These are phyloP conservation scores for Leptinotarsa lineolata DNA, from an alignment of 1,140 invertebrate species.

Conservation along the genomic window DNA sequence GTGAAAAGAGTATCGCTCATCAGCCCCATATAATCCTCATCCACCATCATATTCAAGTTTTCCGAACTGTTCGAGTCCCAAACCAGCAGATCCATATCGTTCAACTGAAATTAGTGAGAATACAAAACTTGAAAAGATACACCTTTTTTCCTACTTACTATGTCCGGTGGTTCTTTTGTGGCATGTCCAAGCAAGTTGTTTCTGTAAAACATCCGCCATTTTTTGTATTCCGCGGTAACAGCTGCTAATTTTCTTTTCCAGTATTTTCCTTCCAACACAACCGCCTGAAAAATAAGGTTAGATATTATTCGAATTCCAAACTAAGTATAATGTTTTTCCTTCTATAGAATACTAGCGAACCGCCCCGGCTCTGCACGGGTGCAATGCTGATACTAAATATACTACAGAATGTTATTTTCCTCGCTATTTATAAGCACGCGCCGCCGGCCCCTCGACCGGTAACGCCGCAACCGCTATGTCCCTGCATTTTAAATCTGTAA, in stretches of 20 bases:
- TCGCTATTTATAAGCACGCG: too few species aligned
- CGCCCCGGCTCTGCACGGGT: too few species aligned
- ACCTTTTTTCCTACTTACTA: constrained; percentile 61
- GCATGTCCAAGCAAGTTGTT: constrained; percentile 78
- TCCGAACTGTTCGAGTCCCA: constrained; percentile 70
- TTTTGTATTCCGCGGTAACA: constrained; percentile 98
- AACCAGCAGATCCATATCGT: constrained; percentile 78
- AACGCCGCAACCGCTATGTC: too few species aligned
- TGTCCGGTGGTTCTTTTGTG: constrained; percentile 74
- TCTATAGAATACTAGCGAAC: too few species aligned
- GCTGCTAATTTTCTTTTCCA: constrained; percentile 97
- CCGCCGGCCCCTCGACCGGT: too few species aligned
- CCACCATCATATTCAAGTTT: constrained; percentile 77
- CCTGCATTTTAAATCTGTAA: too few species aligned
- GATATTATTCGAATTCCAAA: too few species aligned
- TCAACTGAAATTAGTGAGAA: constrained; percentile 62
- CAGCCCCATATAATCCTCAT: constrained; percentile 87
- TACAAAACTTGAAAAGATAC: too few species aligned
- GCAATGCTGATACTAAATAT: too few species aligned
- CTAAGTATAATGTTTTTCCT: too few species aligned
- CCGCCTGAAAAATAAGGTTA: constrained; percentile 67
- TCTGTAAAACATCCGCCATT: constrained; percentile 96
- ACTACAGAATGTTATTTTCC: too few species aligned
- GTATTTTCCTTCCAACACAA: constrained; percentile 96
- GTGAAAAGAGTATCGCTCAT: constrained; percentile 90